A percentile compares a stretch with the other conserved stretches of the same genome.
Evolutionary conservation across 2,888 invertebrate species (phyloP).

Genomic region (Drosophila pseudotakahashii): DNA sequence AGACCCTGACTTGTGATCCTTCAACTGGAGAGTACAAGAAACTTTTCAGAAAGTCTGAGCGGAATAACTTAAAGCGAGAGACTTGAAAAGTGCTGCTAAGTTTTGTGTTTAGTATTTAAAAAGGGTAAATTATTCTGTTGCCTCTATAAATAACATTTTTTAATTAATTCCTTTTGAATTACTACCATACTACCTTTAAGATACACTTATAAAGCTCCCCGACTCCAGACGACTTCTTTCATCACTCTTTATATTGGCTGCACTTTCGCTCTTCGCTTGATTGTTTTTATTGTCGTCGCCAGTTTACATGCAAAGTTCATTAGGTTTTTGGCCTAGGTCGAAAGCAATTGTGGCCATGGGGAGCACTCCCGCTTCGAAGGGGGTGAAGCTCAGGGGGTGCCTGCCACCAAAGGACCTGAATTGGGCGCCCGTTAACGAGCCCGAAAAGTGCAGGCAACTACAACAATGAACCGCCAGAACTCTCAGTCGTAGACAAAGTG

Average conservation of each 20-base stretch:
- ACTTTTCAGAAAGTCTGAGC: slow-evolving; percentile 1
- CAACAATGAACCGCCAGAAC: slow-evolving; percentile 24
- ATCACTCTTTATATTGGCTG: slow-evolving; percentile 13
- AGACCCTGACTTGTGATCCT: slow-evolving; percentile 15
- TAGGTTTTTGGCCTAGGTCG: slow-evolving; percentile 72
- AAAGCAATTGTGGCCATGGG: slow-evolving; percentile 53
- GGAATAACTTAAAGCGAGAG: neutral
- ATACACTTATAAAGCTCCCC: neutral
- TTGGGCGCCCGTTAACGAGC: slow-evolving; percentile 55
- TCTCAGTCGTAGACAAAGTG: slow-evolving; percentile 23
- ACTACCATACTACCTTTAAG: no score
- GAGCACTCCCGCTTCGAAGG: neutral
- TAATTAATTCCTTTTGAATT: no score
- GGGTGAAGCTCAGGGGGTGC: neutral
- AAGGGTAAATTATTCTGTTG: neutral
- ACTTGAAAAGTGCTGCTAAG: neutral
- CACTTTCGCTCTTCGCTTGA: slow-evolving; percentile 29
- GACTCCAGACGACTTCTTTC: neutral
- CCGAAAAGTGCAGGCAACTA: slow-evolving; percentile 58
- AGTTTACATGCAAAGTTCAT: slow-evolving; percentile 75
- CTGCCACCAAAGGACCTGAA: slow-evolving; percentile 8
- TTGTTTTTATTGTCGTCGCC: slow-evolving; percentile 47
- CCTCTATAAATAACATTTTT: no score
- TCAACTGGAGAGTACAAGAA: slow-evolving; percentile 22
- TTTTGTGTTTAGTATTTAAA: no score